Percentiles rank a stretch among this genome's conserved stretches.
phyloP scores from a whole-genome alignment of 1,140 invertebrate species.

The Drosophila malerkotliana region DNA sequence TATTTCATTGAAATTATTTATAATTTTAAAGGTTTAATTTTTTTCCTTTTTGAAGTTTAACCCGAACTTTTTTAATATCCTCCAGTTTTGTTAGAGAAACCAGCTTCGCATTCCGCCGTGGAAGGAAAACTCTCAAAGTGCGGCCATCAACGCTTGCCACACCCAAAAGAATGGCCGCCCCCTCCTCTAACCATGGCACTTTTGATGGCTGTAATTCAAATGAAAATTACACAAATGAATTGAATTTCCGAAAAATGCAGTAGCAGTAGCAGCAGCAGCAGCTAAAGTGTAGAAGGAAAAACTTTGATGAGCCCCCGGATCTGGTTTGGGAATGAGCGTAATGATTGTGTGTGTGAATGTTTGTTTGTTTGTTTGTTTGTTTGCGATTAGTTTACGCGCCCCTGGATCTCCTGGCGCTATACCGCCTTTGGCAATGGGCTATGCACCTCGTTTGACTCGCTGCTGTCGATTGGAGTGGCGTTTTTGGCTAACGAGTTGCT shows the following conservation, averaged over 20 bases:
- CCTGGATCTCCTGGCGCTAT: constrained; percentile 26
- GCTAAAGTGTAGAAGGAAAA: constrained; percentile 37
- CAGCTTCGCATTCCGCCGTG: constrained; percentile 28
- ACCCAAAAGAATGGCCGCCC: constrained; percentile 27
- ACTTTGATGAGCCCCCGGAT: constrained; percentile 66
- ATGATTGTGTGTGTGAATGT: constrained; percentile 40
- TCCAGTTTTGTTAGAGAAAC: constrained; percentile 23
- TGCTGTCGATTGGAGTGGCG: constrained; percentile 44
- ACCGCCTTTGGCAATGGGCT: constrained; percentile 39
- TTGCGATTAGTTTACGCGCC: constrained; percentile 71
- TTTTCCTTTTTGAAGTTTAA: background rate
- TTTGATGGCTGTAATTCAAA: constrained; percentile 74
- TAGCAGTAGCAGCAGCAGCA: constrained; percentile 32
- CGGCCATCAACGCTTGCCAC: constrained; percentile 46
- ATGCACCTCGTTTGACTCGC: constrained; percentile 42
- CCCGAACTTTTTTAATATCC: constrained; percentile 1
- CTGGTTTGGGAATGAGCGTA: constrained; percentile 38
- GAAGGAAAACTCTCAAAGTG: constrained; percentile 17
- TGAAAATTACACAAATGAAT: constrained; percentile 77
- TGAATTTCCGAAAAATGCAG: constrained; percentile 72
- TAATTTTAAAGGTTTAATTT: too few relatives aligned
- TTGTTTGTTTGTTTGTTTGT: constrained; percentile 48
- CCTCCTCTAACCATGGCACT: constrained; percentile 35
- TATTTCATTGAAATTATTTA: background rate
- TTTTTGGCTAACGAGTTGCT: constrained; percentile 47